phyloP scores from a whole-genome alignment of 2,888 invertebrate genomes.

The Parthenolecanium corni region DNA sequence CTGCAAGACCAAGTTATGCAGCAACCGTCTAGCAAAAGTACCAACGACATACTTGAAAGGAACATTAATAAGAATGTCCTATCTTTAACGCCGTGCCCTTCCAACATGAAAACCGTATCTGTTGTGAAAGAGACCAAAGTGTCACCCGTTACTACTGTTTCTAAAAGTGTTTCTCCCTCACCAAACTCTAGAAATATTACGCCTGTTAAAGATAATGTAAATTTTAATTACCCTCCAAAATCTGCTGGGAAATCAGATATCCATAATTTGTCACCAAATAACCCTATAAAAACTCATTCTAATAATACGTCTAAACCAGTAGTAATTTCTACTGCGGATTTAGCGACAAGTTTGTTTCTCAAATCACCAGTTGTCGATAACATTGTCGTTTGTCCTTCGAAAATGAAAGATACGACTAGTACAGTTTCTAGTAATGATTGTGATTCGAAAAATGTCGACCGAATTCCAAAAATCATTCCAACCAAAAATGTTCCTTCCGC shows the following conservation, averaged over 20 bases:
- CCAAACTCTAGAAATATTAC: neutral
- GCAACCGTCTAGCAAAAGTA: neutral
- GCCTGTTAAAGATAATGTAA: neutral
- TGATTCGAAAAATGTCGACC: neutral
- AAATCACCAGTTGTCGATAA: neutral
- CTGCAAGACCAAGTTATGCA: neutral
- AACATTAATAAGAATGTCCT: neutral
- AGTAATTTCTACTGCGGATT: neutral
- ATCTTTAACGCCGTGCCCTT: neutral
- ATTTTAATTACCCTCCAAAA: too few relatives aligned
- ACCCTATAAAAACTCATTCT: neutral
- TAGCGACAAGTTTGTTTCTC: neutral
- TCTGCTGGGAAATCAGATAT: neutral
- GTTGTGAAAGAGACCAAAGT: neutral
- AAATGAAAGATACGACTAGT: neutral
- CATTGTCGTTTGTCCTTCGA: neutral
- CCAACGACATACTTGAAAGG: constrained; percentile 1
- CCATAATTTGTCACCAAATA: neutral
- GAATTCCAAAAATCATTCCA: neutral
- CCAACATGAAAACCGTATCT: neutral
- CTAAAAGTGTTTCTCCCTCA: neutral
- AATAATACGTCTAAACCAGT: too few relatives aligned
- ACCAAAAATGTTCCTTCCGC: neutral
- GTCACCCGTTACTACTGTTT: neutral
- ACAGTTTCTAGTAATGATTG: neutral